These are phyloP conservation scores for Tenthredo distinguenda DNA, from an alignment of 2,888 invertebrate genomes.

Conservation along the genomic window DNA sequence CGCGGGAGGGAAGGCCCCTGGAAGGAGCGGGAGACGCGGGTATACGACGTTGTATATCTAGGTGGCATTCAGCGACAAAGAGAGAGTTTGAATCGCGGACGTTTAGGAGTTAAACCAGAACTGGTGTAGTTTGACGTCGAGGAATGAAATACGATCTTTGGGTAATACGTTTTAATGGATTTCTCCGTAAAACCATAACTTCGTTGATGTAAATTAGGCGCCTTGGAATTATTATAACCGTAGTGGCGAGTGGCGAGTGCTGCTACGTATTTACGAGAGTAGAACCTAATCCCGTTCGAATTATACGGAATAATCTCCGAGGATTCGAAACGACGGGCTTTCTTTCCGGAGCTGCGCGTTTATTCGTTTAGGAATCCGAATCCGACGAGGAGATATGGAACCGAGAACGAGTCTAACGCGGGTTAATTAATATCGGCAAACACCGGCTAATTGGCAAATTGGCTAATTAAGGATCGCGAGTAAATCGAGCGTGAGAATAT, in stretches of 20 bases:
- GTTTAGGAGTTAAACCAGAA: conserved; percentile 29
- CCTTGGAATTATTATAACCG: not conserved
- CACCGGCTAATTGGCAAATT: conserved; percentile 43
- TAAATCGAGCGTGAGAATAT: conserved; percentile 32
- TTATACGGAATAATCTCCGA: not conserved
- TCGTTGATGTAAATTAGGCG: conserved; percentile 42
- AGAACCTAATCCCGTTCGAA: conserved; percentile 4
- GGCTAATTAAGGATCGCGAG: conserved; percentile 30
- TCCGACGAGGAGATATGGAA: not conserved
- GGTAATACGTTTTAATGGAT: conserved; percentile 47
- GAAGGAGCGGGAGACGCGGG: not conserved
- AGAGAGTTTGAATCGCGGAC: conserved; percentile 20
- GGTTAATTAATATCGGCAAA: conserved; percentile 44
- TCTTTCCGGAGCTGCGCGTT: not conserved
- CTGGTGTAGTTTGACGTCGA: conserved; percentile 26
- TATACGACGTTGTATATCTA: not conserved
- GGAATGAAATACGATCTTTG: conserved; percentile 46
- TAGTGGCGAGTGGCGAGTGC: not conserved
- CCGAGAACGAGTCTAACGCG: not conserved
- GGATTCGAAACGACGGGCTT: not conserved
- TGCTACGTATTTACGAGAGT: conserved; percentile 25
- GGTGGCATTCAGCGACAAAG: conserved; percentile 26
- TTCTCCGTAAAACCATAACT: conserved; percentile 49
- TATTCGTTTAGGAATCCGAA: not conserved
- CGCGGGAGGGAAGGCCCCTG: not conserved